Evolutionary conservation across 37 sponge, comb jelly and placozoan genomes (phyloP).

Genomic region (Diacarnus erythraeanus): DNA sequence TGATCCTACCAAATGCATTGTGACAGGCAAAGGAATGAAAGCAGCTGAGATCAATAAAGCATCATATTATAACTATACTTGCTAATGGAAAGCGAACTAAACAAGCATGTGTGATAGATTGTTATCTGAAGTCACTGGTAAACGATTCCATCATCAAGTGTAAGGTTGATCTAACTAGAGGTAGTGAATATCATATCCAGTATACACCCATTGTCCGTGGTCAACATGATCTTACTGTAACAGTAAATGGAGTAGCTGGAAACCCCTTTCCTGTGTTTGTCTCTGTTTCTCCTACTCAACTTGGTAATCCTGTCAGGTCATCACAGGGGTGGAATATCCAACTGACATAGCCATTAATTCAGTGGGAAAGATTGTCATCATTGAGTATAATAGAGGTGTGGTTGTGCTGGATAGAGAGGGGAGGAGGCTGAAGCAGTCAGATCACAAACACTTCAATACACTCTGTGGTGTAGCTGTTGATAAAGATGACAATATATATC

Average conservation of each 20-base stretch:
- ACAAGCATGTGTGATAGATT: background rate
- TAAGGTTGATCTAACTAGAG: background rate
- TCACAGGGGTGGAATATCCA: conserved; percentile 4
- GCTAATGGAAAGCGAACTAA: background rate
- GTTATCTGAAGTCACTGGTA: conserved; percentile 20
- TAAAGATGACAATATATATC: conserved; percentile 1
- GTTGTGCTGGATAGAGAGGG: conserved; percentile 5
- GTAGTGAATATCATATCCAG: background rate
- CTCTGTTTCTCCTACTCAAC: conserved; percentile 22
- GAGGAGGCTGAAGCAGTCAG: background rate
- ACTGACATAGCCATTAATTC: conserved; percentile 11
- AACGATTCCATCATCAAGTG: conserved; percentile 12
- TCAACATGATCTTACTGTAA: conserved; percentile 18
- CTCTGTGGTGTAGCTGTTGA: conserved; percentile 4
- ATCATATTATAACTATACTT: background rate
- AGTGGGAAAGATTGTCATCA: conserved; percentile 12
- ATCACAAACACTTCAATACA: background rate
- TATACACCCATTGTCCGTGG: conserved; percentile 19
- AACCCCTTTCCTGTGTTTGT: conserved; percentile 23
- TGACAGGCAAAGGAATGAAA: background rate
- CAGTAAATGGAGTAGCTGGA: conserved; percentile 14
- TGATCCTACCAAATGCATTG: background rate
- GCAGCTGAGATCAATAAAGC: background rate
- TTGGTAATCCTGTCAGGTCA: conserved; percentile 21
- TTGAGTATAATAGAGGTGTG: background rate